Evolutionary conservation across 2,113 vertebrate species (phyloP), one percentile per base, ranked within the genome.

Genomic region (Perognathus longimembris): DNA sequence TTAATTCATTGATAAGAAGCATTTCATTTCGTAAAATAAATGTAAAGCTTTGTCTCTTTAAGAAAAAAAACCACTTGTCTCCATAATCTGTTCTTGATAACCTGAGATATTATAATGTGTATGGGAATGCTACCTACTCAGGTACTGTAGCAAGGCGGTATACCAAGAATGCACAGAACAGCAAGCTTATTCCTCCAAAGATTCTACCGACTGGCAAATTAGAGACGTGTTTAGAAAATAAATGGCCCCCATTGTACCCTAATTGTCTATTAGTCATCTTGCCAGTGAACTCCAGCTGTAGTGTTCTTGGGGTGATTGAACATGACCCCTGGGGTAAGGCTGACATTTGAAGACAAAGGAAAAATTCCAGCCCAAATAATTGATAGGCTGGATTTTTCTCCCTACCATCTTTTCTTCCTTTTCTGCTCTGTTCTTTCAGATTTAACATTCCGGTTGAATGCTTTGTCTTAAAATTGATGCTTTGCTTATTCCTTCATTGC

Each of bases 191-290:
- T 93, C n/a, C 50, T 93, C n/a, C 66, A 85, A 90, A 91, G 74
- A 89, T 24, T 63, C 40, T n/a, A 89, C 84, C 75, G 69, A 80
- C 74, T 94, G 87, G 77, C 89, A 91, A 85, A 87, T 69, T 88
- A 78, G 85, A 90, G 90, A 92, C 63, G 34, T n/a, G 93, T 84
- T 94, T 38, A 30, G 66, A 93, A 95, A 95, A 93, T 85, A 95
- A 94, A 95, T 94, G 82, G 61, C 20, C 24, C 28, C 69, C 32
- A 63, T 86, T 94, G 70, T 89, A 54, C 28, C 77, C 77, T 94
- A 93, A 95, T 94, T 95, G 88, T 94, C 85, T 88, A 83, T 94
- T 83, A 76, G 81, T 96, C 63, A 93, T 93, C 88, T 93, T 94
- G 92, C 75, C 88, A 95, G 50, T 90, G 92, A 88, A 85, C 28